These are phyloP conservation scores for Andrena fulva DNA, from an alignment of 2,888 invertebrate species.

Conservation along the genomic window DNA sequence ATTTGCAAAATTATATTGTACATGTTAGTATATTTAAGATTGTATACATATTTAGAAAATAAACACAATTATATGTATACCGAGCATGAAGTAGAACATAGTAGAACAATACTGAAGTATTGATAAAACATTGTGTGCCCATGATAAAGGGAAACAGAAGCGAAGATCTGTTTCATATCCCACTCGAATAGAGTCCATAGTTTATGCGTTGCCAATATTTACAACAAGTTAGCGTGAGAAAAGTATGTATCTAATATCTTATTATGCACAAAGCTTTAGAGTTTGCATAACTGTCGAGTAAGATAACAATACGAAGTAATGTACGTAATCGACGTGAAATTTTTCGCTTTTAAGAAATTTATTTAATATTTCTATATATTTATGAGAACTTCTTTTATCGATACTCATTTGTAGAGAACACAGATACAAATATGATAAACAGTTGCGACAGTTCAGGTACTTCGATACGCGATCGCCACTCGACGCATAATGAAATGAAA, in stretches of 20 bases:
- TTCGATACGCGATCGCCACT: not conserved
- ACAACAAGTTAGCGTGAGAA: not conserved
- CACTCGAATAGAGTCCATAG: too few relatives aligned
- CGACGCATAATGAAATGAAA: constrained; percentile 29
- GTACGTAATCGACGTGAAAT: not conserved
- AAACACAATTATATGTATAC: too few relatives aligned
- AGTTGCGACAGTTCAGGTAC: constrained; percentile 7
- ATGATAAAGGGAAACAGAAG: not conserved
- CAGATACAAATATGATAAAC: constrained; percentile 5
- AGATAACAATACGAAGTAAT: not conserved
- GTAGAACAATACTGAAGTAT: constrained; percentile 11
- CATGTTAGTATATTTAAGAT: too few relatives aligned
- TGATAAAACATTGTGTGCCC: constrained; percentile 43
- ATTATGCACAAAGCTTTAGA: not conserved
- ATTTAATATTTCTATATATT: not conserved
- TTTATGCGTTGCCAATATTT: not conserved
- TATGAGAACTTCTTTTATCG: not conserved
- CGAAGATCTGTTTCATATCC: not conserved
- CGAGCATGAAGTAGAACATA: not conserved
- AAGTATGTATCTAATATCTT: constrained; percentile 1
- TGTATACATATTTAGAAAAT: too few relatives aligned
- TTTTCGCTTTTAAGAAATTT: not conserved
- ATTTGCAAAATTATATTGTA: too few relatives aligned
- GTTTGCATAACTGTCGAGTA: not conserved
- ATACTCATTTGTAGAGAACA: constrained; percentile 3